These are phyloP conservation scores for Seriola dumerili DNA, from an alignment of 2,113 vertebrate species.

Conservation along the genomic window DNA sequence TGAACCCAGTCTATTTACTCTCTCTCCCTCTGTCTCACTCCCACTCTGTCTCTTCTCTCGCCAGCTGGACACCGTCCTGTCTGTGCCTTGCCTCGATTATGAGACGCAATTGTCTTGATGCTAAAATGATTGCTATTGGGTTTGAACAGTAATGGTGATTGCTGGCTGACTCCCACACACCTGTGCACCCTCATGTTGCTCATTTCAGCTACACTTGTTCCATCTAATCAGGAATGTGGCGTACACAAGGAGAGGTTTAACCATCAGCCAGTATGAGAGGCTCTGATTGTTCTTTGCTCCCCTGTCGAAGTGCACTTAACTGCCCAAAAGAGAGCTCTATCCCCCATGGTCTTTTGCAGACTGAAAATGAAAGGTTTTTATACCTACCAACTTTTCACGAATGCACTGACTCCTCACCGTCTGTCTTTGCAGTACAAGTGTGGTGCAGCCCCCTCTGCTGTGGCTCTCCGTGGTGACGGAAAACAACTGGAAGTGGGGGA, in stretches of 20 bases:
- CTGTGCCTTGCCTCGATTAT: conserved; percentile 72
- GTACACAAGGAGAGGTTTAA: conserved; percentile 46
- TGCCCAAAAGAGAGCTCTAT: conserved; percentile 26
- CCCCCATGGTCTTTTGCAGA: conserved; percentile 1
- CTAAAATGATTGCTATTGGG: conserved; percentile 79
- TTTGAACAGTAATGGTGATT: conserved; percentile 79
- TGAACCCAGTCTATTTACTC: conserved; percentile 36
- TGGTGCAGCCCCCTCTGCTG: conserved; percentile 36
- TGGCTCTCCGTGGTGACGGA: conserved; percentile 35
- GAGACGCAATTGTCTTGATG: conserved; percentile 70
- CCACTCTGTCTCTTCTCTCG: conserved; percentile 41
- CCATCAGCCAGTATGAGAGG: conserved; percentile 30
- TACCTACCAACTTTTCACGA: not conserved
- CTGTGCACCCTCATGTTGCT: conserved; percentile 71
- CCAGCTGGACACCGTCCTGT: conserved; percentile 75
- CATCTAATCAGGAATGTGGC: conserved; percentile 68
- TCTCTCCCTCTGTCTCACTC: conserved; percentile 22
- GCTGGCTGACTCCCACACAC: conserved; percentile 77
- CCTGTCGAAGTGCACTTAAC: conserved; percentile 44
- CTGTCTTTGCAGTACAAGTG: conserved; percentile 71
- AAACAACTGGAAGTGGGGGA: conserved; percentile 61
- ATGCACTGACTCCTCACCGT: conserved; percentile 32
- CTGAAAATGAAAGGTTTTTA: conserved; percentile 27
- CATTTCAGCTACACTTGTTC: conserved; percentile 68
- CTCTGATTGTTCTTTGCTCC: conserved; percentile 64